A percentile compares a stretch with the other conserved stretches of the same genome.
Conservation (phyloP, 1,140 invertebrate genomes). For the Habropoda laboriosa region DNA sequence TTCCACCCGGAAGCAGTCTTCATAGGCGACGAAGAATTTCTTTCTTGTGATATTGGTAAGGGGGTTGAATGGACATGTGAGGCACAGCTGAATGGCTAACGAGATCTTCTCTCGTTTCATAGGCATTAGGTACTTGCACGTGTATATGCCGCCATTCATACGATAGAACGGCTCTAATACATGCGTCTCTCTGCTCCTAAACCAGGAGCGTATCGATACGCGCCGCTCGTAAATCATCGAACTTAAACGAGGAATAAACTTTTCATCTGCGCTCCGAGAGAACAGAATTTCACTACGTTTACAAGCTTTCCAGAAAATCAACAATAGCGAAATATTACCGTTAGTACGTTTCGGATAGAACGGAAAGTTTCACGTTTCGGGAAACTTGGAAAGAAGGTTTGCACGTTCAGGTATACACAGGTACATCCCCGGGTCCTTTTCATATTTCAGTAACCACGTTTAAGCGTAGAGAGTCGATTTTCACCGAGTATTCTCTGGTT, state of each 20-base stretch:
- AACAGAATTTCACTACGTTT: no score
- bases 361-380: neutral
- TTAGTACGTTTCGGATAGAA: neutral
- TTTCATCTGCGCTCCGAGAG: neutral
- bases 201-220: conserved; percentile 40
- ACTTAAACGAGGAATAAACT: neutral
- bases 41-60: conserved; percentile 50
- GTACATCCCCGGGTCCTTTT: neutral
- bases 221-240: neutral
- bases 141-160: conserved; percentile 47
- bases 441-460: neutral
- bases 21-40: conserved; percentile 54
- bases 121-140: conserved; percentile 57
- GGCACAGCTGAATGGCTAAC: conserved; percentile 68
- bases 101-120: conserved; percentile 69
- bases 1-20: conserved; percentile 67
- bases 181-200: conserved; percentile 29
- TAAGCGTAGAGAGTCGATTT: neutral
- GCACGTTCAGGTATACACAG: neutral
- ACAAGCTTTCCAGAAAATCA: no score
- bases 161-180: conserved; percentile 51
- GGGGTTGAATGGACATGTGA: conserved; percentile 67
- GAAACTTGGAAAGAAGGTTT: neutral
- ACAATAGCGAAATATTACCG: neutral
- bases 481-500: neutral